Evolutionary conservation across 1,140 invertebrate genomes (phyloP).

Genomic region (Drosophila nannoptera): DNA sequence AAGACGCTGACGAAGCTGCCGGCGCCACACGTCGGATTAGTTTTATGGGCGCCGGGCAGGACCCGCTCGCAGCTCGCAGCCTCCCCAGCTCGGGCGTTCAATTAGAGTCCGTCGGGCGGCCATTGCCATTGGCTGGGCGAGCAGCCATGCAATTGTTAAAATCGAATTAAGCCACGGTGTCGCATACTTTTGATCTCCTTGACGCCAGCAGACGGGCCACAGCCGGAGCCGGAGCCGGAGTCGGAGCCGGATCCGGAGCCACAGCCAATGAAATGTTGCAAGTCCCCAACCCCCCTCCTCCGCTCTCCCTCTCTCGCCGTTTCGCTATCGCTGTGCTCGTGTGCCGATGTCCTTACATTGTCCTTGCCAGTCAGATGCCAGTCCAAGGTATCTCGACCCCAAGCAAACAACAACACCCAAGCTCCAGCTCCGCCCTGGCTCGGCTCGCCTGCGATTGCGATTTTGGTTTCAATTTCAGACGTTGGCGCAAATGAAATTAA

Average conservation of each 20-base stretch:
- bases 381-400: constrained; percentile 33
- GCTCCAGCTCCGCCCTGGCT: not conserved
- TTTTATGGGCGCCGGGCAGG: constrained; percentile 66
- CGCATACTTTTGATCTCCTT: constrained; percentile 76
- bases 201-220: constrained; percentile 44
- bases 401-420: not conserved
- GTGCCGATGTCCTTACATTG: constrained; percentile 71
- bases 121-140: constrained; percentile 67
- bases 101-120: constrained; percentile 49
- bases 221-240: constrained; percentile 27
- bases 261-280: constrained; percentile 76
- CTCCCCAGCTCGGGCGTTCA: constrained; percentile 49
- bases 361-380: constrained; percentile 60
- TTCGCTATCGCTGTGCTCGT: constrained; percentile 10
- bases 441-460: constrained; percentile 21
- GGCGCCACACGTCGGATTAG: constrained; percentile 77
- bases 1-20: constrained; percentile 69
- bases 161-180: constrained; percentile 77
- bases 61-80: constrained; percentile 5
- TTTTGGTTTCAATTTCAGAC: constrained; percentile 71
- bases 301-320: not conserved
- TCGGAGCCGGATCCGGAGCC: not conserved
- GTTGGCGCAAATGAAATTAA: constrained; percentile 76
- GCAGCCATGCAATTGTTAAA: constrained; percentile 70
- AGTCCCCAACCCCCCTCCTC: constrained; percentile 1